Conservation (phyloP, 2,113 vertebrate genomes). For the Tragelaphus scriptus region DNA sequence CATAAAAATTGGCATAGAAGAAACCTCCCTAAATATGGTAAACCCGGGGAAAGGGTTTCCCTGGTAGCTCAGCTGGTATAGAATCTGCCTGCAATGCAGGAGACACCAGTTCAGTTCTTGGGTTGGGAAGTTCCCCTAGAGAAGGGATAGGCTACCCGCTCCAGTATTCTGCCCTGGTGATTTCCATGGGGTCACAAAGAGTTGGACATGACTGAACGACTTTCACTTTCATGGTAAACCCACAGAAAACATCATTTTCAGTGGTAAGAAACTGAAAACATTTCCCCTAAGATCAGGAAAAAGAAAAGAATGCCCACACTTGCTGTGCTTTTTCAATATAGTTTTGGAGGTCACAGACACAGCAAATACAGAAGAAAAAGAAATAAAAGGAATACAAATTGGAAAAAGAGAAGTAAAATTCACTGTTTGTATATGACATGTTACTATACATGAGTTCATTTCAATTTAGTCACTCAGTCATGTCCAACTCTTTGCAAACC, state of each 20-base stretch:
- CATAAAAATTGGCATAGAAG: not conserved
- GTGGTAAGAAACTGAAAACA: not conserved
- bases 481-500: not conserved
- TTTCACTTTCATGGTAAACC: not conserved
- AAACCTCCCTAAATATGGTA: not conserved
- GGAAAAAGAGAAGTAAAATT: not conserved
- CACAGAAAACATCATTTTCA: not conserved
- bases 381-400: not conserved
- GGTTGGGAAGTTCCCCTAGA: not conserved
- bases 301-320: not conserved
- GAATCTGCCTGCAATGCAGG: not conserved
- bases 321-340: not conserved
- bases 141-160: not conserved
- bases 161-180: not conserved
- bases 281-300: not conserved
- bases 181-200: not conserved
- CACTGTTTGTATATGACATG: not conserved
- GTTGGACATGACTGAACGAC: not conserved
- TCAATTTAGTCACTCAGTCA: accelerated
- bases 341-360: not conserved
- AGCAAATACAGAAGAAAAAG: not conserved
- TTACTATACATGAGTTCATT: not conserved
- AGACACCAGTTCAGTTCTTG: not conserved
- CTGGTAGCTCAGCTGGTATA: not conserved
- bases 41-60: accelerated